phyloP scores from a whole-genome alignment of 1,140 invertebrate genomes.

The Caenorhabditis tropicalis region DNA sequence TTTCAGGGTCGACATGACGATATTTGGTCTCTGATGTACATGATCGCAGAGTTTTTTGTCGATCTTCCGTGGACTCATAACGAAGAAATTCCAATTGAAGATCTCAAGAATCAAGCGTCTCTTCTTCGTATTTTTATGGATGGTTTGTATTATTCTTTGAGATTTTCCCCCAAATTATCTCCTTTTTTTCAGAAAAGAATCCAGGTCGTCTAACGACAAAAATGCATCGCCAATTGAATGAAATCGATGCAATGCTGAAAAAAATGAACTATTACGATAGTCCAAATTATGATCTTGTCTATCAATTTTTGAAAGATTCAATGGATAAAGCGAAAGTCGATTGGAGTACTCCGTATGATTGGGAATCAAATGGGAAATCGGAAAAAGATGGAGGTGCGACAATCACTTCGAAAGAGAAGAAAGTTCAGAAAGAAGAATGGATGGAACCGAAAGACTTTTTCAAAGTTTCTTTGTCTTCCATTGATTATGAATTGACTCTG shows the following conservation, averaged over 20 bases:
- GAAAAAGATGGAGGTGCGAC: neutral
- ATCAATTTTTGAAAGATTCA: neutral
- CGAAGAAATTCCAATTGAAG: neutral
- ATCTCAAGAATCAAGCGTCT: neutral
- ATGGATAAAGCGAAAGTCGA: neutral
- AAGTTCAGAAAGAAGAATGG: neutral
- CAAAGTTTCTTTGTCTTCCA: neutral
- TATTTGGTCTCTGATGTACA: constrained; percentile 23
- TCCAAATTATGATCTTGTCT: neutral
- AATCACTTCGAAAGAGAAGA: too few species aligned
- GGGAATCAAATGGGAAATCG: neutral
- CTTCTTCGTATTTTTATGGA: neutral
- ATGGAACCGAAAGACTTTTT: neutral
- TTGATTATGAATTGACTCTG: too few species aligned
- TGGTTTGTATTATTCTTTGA: neutral
- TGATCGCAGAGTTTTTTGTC: neutral
- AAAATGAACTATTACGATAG: neutral
- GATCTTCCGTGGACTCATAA: neutral
- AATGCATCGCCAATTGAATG: neutral
- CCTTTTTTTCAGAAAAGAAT: neutral
- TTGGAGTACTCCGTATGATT: neutral
- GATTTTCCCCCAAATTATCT: neutral
- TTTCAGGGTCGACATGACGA: neutral
- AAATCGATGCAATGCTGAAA: neutral
- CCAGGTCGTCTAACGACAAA: neutral